phyloP scores from a whole-genome alignment of 37 sponge, comb jelly and placozoan species.

The Crambe crambe region DNA sequence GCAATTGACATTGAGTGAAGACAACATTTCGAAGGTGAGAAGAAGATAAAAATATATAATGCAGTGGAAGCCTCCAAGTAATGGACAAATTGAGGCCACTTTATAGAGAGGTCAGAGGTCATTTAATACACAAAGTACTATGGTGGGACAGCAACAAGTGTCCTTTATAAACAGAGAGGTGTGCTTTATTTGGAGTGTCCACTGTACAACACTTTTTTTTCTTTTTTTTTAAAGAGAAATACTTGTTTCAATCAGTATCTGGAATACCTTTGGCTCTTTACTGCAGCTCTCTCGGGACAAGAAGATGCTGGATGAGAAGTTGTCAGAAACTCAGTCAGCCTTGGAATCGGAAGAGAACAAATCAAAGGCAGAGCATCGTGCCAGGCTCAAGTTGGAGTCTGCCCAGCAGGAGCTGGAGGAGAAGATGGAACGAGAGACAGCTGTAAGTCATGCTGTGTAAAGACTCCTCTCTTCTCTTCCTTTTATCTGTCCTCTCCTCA shows the following conservation, averaged over 20 bases:
- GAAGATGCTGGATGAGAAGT: conserved; percentile 87
- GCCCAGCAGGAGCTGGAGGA: conserved; percentile 76
- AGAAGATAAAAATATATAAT: not conserved
- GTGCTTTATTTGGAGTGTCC: too few relatives aligned
- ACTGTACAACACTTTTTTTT: too few relatives aligned
- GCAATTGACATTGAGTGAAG: conserved; percentile 73
- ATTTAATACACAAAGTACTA: too few relatives aligned
- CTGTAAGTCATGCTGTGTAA: conserved; percentile 41
- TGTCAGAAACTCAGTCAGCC: conserved; percentile 62
- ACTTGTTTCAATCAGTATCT: too few relatives aligned
- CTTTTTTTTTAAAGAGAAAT: too few relatives aligned
- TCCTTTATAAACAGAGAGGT: too few relatives aligned
- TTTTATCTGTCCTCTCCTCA: too few relatives aligned
- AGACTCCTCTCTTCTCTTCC: not conserved
- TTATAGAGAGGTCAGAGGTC: too few relatives aligned
- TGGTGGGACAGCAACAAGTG: too few relatives aligned
- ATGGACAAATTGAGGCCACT: too few relatives aligned
- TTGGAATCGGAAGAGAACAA: conserved; percentile 87
- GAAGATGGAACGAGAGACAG: conserved; percentile 80
- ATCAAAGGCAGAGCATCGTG: conserved; percentile 84
- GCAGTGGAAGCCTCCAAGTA: not conserved
- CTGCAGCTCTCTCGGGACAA: conserved; percentile 84
- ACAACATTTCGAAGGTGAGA: conserved; percentile 72
- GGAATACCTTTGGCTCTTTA: too few relatives aligned
- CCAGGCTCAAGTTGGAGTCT: conserved; percentile 84